Evolutionary conservation across 2,113 vertebrate genomes (phyloP).

Genomic region (Mustela lutreola): DNA sequence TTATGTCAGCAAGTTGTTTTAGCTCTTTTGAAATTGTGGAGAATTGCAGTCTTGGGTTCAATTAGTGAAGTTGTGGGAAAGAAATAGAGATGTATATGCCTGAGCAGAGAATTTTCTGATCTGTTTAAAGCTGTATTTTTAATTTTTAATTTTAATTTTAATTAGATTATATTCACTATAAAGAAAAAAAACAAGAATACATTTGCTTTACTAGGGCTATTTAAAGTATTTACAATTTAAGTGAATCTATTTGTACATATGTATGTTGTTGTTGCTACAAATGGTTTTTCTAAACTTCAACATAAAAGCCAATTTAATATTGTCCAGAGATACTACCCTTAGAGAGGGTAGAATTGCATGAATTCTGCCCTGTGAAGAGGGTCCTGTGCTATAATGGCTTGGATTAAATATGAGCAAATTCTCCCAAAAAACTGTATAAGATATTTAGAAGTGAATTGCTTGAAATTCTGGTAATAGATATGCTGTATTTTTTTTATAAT

Average conservation of each 20-base stretch:
- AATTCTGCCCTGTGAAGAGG: neutral
- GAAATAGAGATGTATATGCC: neutral
- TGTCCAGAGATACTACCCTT: neutral
- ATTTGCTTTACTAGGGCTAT: neutral
- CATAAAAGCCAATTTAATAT: neutral
- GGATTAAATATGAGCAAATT: neutral
- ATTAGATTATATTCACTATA: neutral
- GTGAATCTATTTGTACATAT: neutral
- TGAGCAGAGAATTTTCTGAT: neutral
- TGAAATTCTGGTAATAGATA: neutral
- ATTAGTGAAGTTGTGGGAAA: neutral
- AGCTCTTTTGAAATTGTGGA: neutral
- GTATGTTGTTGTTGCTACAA: neutral
- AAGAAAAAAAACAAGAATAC: neutral
- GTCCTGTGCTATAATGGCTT: neutral
- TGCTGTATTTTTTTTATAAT: neutral
- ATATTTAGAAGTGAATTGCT: neutral
- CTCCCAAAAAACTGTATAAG: neutral
- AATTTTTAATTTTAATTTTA: neutral
- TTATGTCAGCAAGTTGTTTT: neutral
- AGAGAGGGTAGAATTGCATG: neutral
- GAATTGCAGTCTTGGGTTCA: neutral
- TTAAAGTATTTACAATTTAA: neutral
- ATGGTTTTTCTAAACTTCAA: neutral
- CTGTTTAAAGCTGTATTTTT: neutral